A percentile compares a stretch with the other conserved stretches of the same genome.
These are phyloP conservation scores for Rattus rattus DNA, from an alignment of 2,113 vertebrate genomes.

Conservation along the genomic window DNA sequence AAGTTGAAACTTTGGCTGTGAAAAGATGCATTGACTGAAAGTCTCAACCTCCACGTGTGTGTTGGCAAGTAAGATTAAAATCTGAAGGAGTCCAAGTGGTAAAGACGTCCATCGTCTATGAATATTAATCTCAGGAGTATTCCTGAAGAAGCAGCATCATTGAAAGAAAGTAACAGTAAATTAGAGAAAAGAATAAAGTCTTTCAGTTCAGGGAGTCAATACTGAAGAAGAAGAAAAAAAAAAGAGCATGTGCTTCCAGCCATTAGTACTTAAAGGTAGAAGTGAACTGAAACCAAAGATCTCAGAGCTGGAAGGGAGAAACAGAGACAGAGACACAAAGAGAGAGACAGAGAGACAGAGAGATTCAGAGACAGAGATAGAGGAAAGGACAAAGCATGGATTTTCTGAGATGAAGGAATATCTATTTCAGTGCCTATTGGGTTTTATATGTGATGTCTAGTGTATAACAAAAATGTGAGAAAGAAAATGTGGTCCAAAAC, in stretches of 20 bases:
- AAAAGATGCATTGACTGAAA: neutral
- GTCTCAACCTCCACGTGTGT: neutral
- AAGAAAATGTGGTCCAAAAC: neutral
- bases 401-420: neutral
- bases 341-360: neutral
- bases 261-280: neutral
- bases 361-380: no score
- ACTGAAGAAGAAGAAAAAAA: neutral
- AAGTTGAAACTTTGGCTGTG: neutral
- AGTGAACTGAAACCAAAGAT: neutral
- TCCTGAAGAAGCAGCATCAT: neutral
- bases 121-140: neutral
- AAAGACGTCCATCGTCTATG: neutral
- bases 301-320: neutral
- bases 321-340: neutral
- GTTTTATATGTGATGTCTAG: neutral
- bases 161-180: neutral
- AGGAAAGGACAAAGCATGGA: no score
- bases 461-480: neutral
- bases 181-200: neutral
- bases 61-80: neutral
- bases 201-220: neutral
- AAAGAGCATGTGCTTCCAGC: neutral
- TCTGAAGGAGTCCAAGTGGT: neutral
- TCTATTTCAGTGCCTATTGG: neutral